These are phyloP conservation scores for Ornithoptera alexandrae DNA, from an alignment of 2,888 invertebrate genomes.

Conservation along the genomic window DNA sequence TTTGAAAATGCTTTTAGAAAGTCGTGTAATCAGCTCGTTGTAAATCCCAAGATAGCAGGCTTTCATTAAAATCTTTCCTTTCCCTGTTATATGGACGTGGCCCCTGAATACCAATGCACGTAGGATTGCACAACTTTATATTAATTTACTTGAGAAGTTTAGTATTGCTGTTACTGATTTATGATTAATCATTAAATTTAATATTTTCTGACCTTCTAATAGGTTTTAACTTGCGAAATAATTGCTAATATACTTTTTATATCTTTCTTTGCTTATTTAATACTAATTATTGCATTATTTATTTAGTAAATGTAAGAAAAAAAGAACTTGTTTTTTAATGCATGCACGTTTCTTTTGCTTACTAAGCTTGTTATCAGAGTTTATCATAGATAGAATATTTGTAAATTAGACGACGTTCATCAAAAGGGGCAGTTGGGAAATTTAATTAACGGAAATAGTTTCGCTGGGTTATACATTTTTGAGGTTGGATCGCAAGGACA, in stretches of 20 bases:
- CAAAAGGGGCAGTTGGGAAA: constrained; percentile 44
- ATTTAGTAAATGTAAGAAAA: background rate
- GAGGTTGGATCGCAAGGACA: constrained; percentile 46
- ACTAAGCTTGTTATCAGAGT: background rate
- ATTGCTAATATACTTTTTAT: background rate
- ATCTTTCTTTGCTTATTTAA: too few relatives aligned
- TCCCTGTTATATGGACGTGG: constrained; percentile 68
- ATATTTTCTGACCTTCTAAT: constrained; percentile 33
- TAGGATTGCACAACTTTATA: constrained; percentile 74
- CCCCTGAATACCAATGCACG: constrained; percentile 72
- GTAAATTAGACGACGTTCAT: constrained; percentile 37
- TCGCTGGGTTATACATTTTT: constrained; percentile 56
- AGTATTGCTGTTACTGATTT: constrained; percentile 63
- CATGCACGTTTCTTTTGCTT: background rate
- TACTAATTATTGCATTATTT: background rate
- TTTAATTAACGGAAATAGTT: constrained; percentile 54
- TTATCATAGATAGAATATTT: constrained; percentile 12
- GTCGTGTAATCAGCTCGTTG: constrained; percentile 46
- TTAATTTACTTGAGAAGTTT: constrained; percentile 74
- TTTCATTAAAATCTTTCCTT: constrained; percentile 78
- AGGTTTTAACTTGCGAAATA: constrained; percentile 1
- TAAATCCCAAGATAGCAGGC: constrained; percentile 47
- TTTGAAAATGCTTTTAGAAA: constrained; percentile 10
- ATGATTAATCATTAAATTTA: constrained; percentile 66
- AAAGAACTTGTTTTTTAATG: background rate